A percentile compares a stretch with the other conserved stretches of the same genome.
Evolutionary conservation across 2,797 vertebrate species (phyloP).

Genomic region (Discoglossus pictus): DNA sequence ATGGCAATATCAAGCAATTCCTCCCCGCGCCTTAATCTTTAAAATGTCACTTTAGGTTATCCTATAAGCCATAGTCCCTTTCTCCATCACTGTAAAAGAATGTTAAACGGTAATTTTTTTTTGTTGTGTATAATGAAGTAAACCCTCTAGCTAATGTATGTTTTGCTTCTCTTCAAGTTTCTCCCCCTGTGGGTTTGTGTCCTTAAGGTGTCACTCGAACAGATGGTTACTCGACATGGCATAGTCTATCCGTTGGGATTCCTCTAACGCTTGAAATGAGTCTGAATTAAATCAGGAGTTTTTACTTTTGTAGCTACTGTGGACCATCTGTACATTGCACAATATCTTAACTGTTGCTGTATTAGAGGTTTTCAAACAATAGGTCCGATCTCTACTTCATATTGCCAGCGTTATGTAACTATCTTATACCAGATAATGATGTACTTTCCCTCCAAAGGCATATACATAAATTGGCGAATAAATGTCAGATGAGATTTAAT

Average conservation of each 20-base stretch:
- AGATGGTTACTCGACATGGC: conserved; percentile 39
- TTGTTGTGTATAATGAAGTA: not conserved
- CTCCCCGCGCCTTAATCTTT: not conserved
- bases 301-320: conserved; percentile 16
- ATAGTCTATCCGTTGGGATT: conserved; percentile 37
- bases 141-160: conserved; percentile 31
- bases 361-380: too few relatives aligned
- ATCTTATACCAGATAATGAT: too few relatives aligned
- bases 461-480: too few relatives aligned
- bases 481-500: too few relatives aligned
- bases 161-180: conserved; percentile 24
- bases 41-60: conserved; percentile 43
- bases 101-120: conserved; percentile 37
- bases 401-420: not conserved
- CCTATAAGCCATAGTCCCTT: conserved; percentile 5
- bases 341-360: conserved; percentile 8
- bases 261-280: conserved; percentile 19
- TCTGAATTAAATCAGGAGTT: conserved; percentile 27
- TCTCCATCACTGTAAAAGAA: conserved; percentile 15
- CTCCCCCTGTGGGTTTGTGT: conserved; percentile 19
- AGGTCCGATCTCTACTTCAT: not conserved
- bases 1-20: conserved; percentile 3
- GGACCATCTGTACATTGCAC: conserved; percentile 36
- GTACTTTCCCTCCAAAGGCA: too few relatives aligned
- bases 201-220: conserved; percentile 44